Evolutionary conservation across 2,797 vertebrate genomes (phyloP).

Genomic region (Pseudomugil gertrudae): DNA sequence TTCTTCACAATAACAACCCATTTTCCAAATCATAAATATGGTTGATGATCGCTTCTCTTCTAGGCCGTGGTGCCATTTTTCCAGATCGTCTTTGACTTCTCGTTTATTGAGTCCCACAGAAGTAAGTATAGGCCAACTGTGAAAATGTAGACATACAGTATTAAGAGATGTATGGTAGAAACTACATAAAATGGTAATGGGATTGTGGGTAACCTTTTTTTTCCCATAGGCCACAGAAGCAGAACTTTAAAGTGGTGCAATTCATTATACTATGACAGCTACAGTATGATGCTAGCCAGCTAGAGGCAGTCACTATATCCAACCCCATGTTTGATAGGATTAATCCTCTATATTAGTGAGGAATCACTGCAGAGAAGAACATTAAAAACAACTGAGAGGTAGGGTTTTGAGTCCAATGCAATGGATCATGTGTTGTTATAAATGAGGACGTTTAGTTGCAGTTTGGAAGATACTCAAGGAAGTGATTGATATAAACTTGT

Average conservation of each 20-base stretch:
- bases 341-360: slow-evolving; percentile 51
- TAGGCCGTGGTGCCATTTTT: slow-evolving; percentile 40
- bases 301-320: slow-evolving; percentile 61
- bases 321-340: slow-evolving; percentile 51
- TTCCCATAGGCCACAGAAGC: slow-evolving; percentile 49
- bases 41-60: slow-evolving; percentile 22
- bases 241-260: slow-evolving; percentile 52
- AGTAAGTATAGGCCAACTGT: slow-evolving; percentile 42
- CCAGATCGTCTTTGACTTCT: slow-evolving; percentile 40
- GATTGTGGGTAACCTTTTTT: slow-evolving; percentile 24
- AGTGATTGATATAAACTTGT: slow-evolving; percentile 41
- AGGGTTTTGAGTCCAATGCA: slow-evolving; percentile 61
- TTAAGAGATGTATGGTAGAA: slow-evolving; percentile 42
- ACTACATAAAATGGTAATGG: slow-evolving; percentile 32
- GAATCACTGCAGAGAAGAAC: slow-evolving; percentile 49
- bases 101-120: slow-evolving; percentile 42
- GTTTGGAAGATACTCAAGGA: slow-evolving; percentile 33
- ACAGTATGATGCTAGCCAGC: slow-evolving; percentile 59
- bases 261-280: slow-evolving; percentile 57
- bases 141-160: slow-evolving; percentile 47
- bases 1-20: slow-evolving; percentile 10
- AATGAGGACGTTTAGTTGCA: slow-evolving; percentile 37
- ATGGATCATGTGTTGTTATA: slow-evolving; percentile 21
- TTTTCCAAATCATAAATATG: slow-evolving; percentile 12
- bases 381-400: slow-evolving; percentile 66